A percentile compares a stretch with the other conserved stretches of the same genome.
These are phyloP conservation scores for Catocala fraxini DNA, from an alignment of 2,888 invertebrate species.

Conservation along the genomic window DNA sequence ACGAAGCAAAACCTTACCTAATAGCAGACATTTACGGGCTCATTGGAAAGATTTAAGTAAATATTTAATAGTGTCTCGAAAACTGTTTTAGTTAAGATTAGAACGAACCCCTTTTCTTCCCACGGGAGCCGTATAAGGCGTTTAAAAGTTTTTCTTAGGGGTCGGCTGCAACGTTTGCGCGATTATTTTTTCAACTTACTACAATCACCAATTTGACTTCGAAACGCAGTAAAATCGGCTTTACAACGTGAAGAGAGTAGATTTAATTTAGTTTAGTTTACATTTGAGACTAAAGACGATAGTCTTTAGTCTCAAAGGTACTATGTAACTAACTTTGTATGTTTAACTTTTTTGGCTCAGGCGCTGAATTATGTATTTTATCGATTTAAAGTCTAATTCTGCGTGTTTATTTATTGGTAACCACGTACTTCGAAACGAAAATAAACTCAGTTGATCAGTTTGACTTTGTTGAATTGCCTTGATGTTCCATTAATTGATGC, in stretches of 20 bases:
- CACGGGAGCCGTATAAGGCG: slow-evolving; percentile 1
- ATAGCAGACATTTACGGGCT: slow-evolving; percentile 1
- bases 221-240: neutral
- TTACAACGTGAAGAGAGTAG: neutral
- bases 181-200: neutral
- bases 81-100: slow-evolving; percentile 16
- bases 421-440: too few species aligned
- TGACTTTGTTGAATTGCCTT: too few species aligned
- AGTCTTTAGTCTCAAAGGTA: neutral
- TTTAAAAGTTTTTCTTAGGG: slow-evolving; percentile 11
- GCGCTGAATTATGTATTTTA: too few species aligned
- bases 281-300: too few species aligned
- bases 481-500: too few species aligned
- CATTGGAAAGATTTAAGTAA: slow-evolving; percentile 9
- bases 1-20: neutral
- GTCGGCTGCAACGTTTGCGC: neutral
- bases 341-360: too few species aligned
- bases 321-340: too few species aligned
- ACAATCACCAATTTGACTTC: neutral
- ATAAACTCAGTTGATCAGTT: too few species aligned
- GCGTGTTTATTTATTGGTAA: neutral
- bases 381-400: too few species aligned
- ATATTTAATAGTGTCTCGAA: slow-evolving; percentile 17
- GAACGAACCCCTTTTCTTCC: slow-evolving; percentile 11
- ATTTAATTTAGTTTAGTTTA: too few species aligned